These are phyloP conservation scores for Acleris emargana DNA, from an alignment of 2,888 invertebrate genomes.

Conservation along the genomic window DNA sequence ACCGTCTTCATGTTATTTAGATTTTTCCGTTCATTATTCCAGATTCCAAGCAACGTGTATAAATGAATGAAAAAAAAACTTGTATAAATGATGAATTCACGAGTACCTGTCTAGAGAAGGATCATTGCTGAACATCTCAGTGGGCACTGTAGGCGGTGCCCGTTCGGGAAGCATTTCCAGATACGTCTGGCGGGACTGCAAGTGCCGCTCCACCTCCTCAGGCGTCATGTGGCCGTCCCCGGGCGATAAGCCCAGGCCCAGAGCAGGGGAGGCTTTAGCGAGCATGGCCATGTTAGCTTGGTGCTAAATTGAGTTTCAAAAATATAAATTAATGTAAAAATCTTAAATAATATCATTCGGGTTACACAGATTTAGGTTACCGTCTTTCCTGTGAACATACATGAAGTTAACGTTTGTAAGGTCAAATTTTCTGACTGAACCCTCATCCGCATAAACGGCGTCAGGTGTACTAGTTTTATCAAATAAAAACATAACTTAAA, in stretches of 20 bases:
- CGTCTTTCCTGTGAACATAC: no score
- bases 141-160: constrained; percentile 94
- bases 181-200: constrained; percentile 92
- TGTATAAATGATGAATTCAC: no score
- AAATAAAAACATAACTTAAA: no score
- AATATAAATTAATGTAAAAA: constrained; percentile 14
- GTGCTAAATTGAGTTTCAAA: constrained; percentile 68
- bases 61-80: no score
- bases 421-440: no score
- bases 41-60: no score
- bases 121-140: constrained; percentile 97
- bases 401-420: no score
- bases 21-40: no score
- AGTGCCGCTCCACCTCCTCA: constrained; percentile 94
- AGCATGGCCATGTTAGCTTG: constrained; percentile 76
- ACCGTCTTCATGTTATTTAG: no score
- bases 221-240: constrained; percentile 94
- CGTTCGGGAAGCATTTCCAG: constrained; percentile 92
- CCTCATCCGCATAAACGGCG: no score
- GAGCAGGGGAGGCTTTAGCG: constrained; percentile 82
- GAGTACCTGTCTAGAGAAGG: constrained; percentile 91
- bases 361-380: no score
- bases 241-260: constrained; percentile 67
- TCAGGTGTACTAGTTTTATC: no score
- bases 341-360: neutral